Percentiles rank a stretch among this genome's conserved stretches.
phyloP scores from a whole-genome alignment of 2,797 vertebrate species.

The Centropyge bicolor region DNA sequence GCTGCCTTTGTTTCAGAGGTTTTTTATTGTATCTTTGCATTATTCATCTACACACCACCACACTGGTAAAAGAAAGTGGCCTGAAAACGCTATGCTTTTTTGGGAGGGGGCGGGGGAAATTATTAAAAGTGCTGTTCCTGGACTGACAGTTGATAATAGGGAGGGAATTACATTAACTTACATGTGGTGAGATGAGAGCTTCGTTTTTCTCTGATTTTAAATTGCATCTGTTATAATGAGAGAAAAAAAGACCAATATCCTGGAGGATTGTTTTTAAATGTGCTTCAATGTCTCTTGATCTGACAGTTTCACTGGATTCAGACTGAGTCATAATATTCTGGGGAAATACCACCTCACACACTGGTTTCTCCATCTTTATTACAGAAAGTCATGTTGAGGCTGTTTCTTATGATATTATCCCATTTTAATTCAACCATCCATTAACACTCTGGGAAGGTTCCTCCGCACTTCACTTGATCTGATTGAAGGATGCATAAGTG shows the following conservation, averaged over 20 bases:
- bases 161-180: conserved; percentile 14
- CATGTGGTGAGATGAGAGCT: conserved; percentile 12
- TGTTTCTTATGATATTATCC: not conserved
- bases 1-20: conserved; percentile 55
- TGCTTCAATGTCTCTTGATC: conserved; percentile 15
- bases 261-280: not conserved
- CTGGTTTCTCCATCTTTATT: not conserved
- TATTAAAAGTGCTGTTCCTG: conserved; percentile 14
- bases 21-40: conserved; percentile 69
- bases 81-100: conserved; percentile 10
- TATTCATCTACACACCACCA: conserved; percentile 66
- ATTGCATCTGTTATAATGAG: conserved; percentile 2
- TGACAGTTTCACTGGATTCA: conserved; percentile 28
- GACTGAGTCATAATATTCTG: not conserved
- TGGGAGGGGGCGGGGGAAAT: not conserved
- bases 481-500: not conserved
- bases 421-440: not conserved
- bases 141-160: conserved; percentile 9
- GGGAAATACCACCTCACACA: not conserved
- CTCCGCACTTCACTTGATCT: not conserved
- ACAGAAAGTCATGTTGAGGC: not conserved
- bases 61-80: conserved; percentile 36
- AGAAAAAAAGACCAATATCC: conserved; percentile 2
- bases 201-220: conserved; percentile 2
- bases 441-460: not conserved